Evolutionary conservation across 2,113 vertebrate species (phyloP).

Genomic region (Etia nguti): DNA sequence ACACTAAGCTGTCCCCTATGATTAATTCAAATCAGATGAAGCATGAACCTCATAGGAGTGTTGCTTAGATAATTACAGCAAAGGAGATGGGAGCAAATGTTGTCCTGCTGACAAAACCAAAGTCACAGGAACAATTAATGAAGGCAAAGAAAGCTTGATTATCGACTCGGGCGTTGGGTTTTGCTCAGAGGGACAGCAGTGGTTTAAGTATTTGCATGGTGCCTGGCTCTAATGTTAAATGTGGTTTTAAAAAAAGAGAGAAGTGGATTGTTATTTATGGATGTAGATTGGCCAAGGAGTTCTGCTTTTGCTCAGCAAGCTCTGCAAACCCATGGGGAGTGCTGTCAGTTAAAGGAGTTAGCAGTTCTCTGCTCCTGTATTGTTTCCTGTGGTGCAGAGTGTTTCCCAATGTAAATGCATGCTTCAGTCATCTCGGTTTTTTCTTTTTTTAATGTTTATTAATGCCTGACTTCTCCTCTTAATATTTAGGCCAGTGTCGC

Average conservation of each 20-base stretch:
- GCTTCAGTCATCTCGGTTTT: neutral
- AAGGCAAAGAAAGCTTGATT: neutral
- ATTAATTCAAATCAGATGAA: constrained; percentile 49
- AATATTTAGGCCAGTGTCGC: neutral
- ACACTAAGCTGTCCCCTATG: constrained; percentile 24
- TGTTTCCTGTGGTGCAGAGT: neutral
- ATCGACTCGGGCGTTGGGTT: neutral
- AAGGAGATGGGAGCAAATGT: constrained; percentile 24
- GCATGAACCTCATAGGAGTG: constrained; percentile 25
- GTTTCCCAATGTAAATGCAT: neutral
- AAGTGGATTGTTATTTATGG: constrained; percentile 1
- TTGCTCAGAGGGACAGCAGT: neutral
- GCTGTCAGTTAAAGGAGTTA: neutral
- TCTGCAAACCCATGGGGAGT: neutral
- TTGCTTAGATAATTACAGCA: constrained; percentile 41
- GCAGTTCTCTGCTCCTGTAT: neutral
- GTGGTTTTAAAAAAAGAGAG: neutral
- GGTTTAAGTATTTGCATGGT: neutral
- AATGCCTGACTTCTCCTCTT: neutral
- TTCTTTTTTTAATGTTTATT: neutral
- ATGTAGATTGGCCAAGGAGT: neutral
- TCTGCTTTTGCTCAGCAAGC: neutral
- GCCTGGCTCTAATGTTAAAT: neutral
- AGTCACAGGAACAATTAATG: constrained; percentile 39
- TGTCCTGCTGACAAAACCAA: constrained; percentile 39